These are phyloP conservation scores for Perodicticus potto DNA, from an alignment of 2,797 vertebrate species.

Conservation along the genomic window DNA sequence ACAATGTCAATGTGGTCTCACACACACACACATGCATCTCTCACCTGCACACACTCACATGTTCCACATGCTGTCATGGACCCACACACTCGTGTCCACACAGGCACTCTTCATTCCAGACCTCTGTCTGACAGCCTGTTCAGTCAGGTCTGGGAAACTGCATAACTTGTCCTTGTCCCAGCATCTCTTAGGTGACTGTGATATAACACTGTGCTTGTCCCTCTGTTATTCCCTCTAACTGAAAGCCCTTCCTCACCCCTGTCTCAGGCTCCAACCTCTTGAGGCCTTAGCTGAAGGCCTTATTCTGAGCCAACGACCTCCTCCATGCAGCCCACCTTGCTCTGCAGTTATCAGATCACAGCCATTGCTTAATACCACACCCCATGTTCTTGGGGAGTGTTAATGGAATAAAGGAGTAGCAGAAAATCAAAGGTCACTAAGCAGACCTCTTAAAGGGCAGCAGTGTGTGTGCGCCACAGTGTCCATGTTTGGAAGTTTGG, in stretches of 20 bases:
- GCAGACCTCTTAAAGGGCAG: background rate
- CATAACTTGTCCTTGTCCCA: background rate
- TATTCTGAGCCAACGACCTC: background rate
- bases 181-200: no score
- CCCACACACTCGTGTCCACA: background rate
- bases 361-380: background rate
- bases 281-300: background rate
- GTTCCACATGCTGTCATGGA: background rate
- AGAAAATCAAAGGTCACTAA: conserved; percentile 64
- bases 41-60: background rate
- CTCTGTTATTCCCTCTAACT: no score
- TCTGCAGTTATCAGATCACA: background rate
- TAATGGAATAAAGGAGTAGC: background rate
- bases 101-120: background rate
- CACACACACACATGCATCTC: background rate
- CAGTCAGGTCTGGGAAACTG: no score
- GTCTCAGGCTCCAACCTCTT: background rate
- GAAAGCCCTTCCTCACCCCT: background rate
- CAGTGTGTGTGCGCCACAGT: rapidly evolving
- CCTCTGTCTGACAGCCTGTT: background rate
- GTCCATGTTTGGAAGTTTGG: background rate
- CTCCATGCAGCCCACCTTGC: background rate
- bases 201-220: rapidly evolving
- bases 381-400: background rate
- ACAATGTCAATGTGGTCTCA: background rate